Evolutionary conservation across 2,888 invertebrate species (phyloP), one percentile per base, ranked within the genome.

Genomic region (Brenthis hecate): DNA sequence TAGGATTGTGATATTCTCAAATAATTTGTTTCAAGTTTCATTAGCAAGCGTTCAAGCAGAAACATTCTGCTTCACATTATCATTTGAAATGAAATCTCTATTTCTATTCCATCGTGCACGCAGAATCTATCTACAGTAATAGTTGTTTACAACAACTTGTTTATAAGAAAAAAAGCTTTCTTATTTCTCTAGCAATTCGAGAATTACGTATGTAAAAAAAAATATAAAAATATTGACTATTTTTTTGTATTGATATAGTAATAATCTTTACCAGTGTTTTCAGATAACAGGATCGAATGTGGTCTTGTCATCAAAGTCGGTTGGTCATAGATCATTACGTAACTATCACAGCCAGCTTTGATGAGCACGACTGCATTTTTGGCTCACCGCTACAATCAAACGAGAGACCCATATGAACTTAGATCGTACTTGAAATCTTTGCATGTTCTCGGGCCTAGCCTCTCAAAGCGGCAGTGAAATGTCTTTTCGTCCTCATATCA

Each of bases 271-370:
- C n/a, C 13, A 51, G 57, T 43, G 36, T 61, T 60, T 60, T 55
- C 60, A 66, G 60, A 62, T 36, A 16, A 36, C 32, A 13, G 36
- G 19, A 51, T 14, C 75, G 77, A 82, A 87, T 90, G 94, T 86
- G 91, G 92, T 93, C 93, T 88, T 95, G 94, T 93, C 95, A 94
- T 96, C 95, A 95, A 96, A 95, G 95, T 94, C 95, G 95, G 96
- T 92, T 94, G 95, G 96, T 97, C 93, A 95, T 96, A 97, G 96
- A 93, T 94, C 89, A 87, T 85, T 73, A 81, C 76, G 88, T 78
- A 92, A 86, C 96, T 97, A 97, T 97, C 97, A 97, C 97, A 97
- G 97, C 97, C 97, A 97, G 97, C 97, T 97, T 97, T 97, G 97
- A 97, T 97, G 97, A 97, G 96, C 96, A 96, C 87, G 94, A 95